phyloP scores from a whole-genome alignment of 2,888 invertebrate species.

The Nowickia ferox region DNA sequence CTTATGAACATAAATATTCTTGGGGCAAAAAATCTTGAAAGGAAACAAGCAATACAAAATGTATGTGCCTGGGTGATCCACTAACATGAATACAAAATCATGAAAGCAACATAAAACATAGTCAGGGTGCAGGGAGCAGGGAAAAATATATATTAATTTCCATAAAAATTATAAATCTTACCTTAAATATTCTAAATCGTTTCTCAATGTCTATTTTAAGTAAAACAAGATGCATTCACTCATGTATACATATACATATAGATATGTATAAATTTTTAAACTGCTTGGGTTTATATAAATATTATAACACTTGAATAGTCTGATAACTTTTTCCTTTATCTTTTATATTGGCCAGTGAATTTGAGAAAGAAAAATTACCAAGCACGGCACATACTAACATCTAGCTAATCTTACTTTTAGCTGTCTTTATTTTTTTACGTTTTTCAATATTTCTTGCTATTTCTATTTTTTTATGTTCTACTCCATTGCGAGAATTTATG shows the following conservation, averaged over 20 bases:
- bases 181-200: constrained; percentile 14
- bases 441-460: constrained; percentile 29
- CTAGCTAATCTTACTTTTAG: constrained; percentile 42
- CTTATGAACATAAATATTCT: not conserved
- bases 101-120: not conserved
- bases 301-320: not conserved
- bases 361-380: constrained; percentile 7
- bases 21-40: not conserved
- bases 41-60: constrained; percentile 17
- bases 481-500: constrained; percentile 33
- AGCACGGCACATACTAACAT: constrained; percentile 16
- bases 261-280: not conserved
- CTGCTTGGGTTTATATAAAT: not conserved
- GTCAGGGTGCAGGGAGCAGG: not conserved
- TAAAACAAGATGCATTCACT: not conserved
- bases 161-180: constrained; percentile 34
- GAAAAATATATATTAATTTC: not conserved
- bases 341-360: not conserved
- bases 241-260: too few relatives aligned
- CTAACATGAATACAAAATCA: constrained; percentile 62
- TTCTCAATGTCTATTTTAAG: not conserved
- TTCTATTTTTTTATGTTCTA: constrained; percentile 18
- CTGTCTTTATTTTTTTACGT: constrained; percentile 45
- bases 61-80: constrained; percentile 66
- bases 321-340: not conserved